Evolutionary conservation across 2,888 invertebrate species (phyloP).

Genomic region (Hirtodrosophila alboralis): DNA sequence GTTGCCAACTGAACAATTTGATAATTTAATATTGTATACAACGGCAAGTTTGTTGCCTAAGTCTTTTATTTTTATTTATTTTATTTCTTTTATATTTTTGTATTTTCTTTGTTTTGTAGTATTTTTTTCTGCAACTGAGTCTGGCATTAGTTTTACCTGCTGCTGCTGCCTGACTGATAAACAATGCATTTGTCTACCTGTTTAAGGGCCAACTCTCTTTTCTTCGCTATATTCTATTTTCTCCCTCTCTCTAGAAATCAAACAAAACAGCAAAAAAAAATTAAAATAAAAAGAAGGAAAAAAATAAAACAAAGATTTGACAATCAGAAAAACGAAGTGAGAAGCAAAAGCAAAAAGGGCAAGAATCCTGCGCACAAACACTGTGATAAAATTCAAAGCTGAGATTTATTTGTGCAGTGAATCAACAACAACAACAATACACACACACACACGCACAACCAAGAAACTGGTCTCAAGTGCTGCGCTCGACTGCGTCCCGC

Average conservation of each 20-base stretch:
- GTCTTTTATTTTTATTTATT: constrained; percentile 43
- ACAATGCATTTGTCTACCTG: constrained; percentile 71
- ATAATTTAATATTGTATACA: too few species aligned
- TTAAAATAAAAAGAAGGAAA: constrained; percentile 31
- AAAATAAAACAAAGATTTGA: constrained; percentile 53
- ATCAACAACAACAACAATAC: constrained; percentile 54
- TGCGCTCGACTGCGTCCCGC: constrained; percentile 59
- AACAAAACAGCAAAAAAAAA: constrained; percentile 39
- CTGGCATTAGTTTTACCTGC: constrained; percentile 71
- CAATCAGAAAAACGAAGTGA: constrained; percentile 59
- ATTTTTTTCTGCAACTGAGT: constrained; percentile 29
- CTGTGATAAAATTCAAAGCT: constrained; percentile 69
- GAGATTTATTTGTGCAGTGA: constrained; percentile 78
- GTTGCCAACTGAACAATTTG: constrained; percentile 28
- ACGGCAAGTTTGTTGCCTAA: constrained; percentile 54
- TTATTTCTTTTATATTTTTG: too few species aligned
- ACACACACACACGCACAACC: constrained; percentile 30
- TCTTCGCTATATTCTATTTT: constrained; percentile 6
- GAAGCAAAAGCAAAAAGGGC: constrained; percentile 53
- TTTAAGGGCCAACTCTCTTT: constrained; percentile 49
- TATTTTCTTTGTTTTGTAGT: neutral
- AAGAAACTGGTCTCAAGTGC: constrained; percentile 76
- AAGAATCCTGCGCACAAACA: constrained; percentile 62
- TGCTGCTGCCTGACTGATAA: constrained; percentile 51
- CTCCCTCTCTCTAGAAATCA: constrained; percentile 21